Evolutionary conservation across 2,888 invertebrate genomes (phyloP), one percentile per base, ranked within the genome.

Genomic region (Caenorhabditis sp.): DNA sequence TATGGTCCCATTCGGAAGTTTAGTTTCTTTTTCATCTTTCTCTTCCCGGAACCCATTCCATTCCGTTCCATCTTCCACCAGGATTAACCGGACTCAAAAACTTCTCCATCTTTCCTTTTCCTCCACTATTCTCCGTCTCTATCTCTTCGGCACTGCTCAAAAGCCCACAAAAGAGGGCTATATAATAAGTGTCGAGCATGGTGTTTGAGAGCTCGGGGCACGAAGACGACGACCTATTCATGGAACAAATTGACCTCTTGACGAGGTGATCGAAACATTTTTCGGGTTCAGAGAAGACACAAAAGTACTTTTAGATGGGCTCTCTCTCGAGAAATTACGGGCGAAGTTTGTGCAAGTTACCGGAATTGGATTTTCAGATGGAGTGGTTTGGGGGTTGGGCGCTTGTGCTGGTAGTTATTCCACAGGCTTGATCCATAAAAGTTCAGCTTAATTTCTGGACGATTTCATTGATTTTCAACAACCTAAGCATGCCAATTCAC

Each of bases 181-280:
- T 76, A 76, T 76, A 76, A 76, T 76, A 76, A 67, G 76, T 76
- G 60, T 65, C 64, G 44, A 50, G 65, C 35, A 72, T 74, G 76
- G 28, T 76, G 76, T 76, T 76, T 76, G 76, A 76, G n/a, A n/a
- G 53, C 65, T 55, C 67, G n/a, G n/a, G n/a, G n/a, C n/a, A 32
- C 26, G 24, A 6, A 24, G n/a, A 40, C 9, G 22, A 50, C 35
- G 0, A 18, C 35, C 69, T 69, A 69, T 69, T 69, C 69, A 69
- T 13, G 22, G 20, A 22, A 20, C 40, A 71, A 47, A 64, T 64
- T 64, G 72, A 72, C 72, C 56, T 62, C 51, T 37, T 56, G 6
- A 6, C 1, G 44, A 18, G 11, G 47, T 47, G 47, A 47, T 47
- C 47, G 47, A 47, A 47, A 47, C 47, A 47, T 47, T 47, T 47